Conservation (phyloP, 2,888 invertebrate species). For the Melanotus villosus region DNA sequence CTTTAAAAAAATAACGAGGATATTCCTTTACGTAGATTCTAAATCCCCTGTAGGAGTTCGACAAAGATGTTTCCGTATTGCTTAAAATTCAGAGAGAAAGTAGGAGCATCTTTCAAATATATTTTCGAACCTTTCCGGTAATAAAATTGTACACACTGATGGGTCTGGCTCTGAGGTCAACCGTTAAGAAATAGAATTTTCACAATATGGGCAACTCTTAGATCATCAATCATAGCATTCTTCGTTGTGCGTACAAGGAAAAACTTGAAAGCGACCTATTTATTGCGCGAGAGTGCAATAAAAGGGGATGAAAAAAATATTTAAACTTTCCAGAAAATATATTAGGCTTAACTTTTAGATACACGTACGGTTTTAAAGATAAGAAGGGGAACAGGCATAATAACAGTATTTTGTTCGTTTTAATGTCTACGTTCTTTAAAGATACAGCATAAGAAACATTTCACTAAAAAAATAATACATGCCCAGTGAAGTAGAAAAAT, state of each 20-base stretch:
- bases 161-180: constrained; percentile 34
- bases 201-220: constrained; percentile 35
- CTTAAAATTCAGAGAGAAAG: constrained; percentile 19
- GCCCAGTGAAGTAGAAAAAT: constrained; percentile 34
- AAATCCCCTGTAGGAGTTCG: too few relatives aligned
- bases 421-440: constrained; percentile 28
- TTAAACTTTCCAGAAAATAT: constrained; percentile 35
- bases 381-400: constrained; percentile 24
- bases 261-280: constrained; percentile 42
- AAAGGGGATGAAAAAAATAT: constrained; percentile 39
- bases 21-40: too few relatives aligned
- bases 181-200: constrained; percentile 40
- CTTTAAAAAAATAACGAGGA: too few relatives aligned
- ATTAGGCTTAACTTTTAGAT: constrained; percentile 35
- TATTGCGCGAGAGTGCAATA: constrained; percentile 37
- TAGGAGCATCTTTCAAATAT: constrained; percentile 20
- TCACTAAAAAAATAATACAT: constrained; percentile 35
- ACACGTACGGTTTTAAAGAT: constrained; percentile 33
- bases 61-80: constrained; percentile 12
- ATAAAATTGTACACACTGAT: constrained; percentile 34
- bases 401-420: constrained; percentile 33
- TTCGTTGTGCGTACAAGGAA: constrained; percentile 38
- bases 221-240: constrained; percentile 41
- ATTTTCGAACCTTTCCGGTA: constrained; percentile 38
- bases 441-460: constrained; percentile 10